Evolutionary conservation across 2,888 invertebrate genomes (phyloP), one percentile per base, ranked within the genome.

Genomic region (Sceliomorpha sp.): DNA sequence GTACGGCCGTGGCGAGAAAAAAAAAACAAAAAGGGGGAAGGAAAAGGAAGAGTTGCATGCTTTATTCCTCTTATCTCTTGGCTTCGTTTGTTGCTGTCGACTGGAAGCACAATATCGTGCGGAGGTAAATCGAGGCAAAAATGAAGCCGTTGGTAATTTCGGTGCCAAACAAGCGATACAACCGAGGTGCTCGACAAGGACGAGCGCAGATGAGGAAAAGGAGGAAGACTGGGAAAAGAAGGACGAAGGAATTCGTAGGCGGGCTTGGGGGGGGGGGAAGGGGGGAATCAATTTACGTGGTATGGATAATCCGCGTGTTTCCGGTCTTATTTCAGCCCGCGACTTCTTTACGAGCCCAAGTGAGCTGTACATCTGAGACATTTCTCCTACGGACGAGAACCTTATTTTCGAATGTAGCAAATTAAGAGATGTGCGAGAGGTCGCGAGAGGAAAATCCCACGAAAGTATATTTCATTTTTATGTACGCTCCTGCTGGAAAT

Each of bases 341-440:
- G 44, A 55, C 2, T 55, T 36, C 55, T 36, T 36, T 44, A 2
- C 7, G 12, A 27, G 24, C 32, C 27, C 29, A 15, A 51, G 31
- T 27, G 36, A 27, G 27, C 26, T 39, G 27, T 31, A 39, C 37
- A 31, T 39, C 17, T 15, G 53, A 32, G 29, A 44, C 44, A 8
- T 12, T 17, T 12, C 8, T 36, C 24, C 1, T 13, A 8, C n/a
- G 29, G 12, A 20, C 24, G 17, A 13, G 2, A 20, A 29, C 24
- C 59, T 67, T 59, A 70, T 70, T 67, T 67, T 72, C 63, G 53
- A 69, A 59, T 59, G 58, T 58, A 59, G 55, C 66, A 72, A 67
- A 72, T 72, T 66, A 70, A 69, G 69, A 58, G 58, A 66, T 60
- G 62, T 56, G 40, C 39, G 31, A 20, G 26, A 29, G 8, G 13